Conservation (phyloP, 2,888 invertebrate species). For the Agrilus cyanescens region DNA sequence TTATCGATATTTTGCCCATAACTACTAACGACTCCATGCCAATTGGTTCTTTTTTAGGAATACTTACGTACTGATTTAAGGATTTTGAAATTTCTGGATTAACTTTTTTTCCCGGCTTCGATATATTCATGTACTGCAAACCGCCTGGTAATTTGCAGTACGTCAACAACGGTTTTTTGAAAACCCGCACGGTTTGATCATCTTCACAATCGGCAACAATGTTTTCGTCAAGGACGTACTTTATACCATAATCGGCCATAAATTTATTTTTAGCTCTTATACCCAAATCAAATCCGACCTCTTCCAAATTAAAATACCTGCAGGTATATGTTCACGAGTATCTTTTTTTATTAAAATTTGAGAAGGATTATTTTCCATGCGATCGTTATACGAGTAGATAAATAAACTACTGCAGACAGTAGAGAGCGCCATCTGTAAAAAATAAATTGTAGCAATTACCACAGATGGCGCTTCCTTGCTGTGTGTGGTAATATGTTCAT, state of each 20-base stretch:
- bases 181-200: slow-evolving; percentile 25
- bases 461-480: too few species aligned
- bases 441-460: too few species aligned
- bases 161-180: slow-evolving; percentile 30
- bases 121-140: slow-evolving; percentile 45
- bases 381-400: too few species aligned
- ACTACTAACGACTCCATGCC: too few species aligned
- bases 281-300: slow-evolving; percentile 49
- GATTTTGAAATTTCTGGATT: slow-evolving; percentile 40
- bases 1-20: too few species aligned
- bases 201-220: slow-evolving; percentile 4
- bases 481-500: too few species aligned
- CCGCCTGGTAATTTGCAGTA: slow-evolving; percentile 47
- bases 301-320: slow-evolving; percentile 44
- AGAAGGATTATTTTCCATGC: too few species aligned
- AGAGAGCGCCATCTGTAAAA: too few species aligned
- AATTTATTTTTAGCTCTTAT: slow-evolving; percentile 14
- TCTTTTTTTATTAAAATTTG: too few species aligned
- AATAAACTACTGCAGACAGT: too few species aligned
- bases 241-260: slow-evolving; percentile 6
- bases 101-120: slow-evolving; percentile 44
- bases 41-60: too few species aligned
- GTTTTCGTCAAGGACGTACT: slow-evolving; percentile 11
- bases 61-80: slow-evolving; percentile 26
- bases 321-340: too few species aligned